Percentiles rank a stretch among this genome's conserved stretches.
phyloP scores from a whole-genome alignment of 2,113 vertebrate species.

The Poicephalus meyeri region DNA sequence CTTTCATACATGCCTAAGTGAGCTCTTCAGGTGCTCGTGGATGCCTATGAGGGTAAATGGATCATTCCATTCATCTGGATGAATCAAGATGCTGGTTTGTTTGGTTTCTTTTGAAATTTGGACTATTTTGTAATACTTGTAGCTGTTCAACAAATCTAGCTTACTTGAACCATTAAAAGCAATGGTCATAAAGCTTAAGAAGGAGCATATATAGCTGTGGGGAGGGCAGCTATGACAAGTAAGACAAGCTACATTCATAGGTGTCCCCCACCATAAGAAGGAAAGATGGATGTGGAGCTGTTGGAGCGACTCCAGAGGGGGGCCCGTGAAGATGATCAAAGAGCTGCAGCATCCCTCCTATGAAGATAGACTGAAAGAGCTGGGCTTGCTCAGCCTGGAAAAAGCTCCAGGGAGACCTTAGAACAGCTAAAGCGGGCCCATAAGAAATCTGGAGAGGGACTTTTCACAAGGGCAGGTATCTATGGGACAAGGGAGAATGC shows the following conservation, averaged over 20 bases:
- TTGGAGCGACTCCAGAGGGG: background rate
- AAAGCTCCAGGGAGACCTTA: background rate
- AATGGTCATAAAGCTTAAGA: background rate
- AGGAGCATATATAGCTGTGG: background rate
- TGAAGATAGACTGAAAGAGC: background rate
- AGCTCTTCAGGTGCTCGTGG: background rate
- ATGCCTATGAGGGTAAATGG: background rate
- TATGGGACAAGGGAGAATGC: background rate
- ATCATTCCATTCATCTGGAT: background rate
- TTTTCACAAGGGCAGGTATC: background rate
- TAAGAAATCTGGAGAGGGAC: background rate
- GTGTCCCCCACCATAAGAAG: background rate
- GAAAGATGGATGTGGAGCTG: background rate
- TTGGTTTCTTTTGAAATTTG: background rate
- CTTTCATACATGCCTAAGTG: background rate
- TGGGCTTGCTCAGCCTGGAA: background rate
- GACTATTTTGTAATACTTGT: background rate
- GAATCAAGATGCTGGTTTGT: background rate
- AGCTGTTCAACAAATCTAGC: background rate
- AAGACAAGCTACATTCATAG: background rate
- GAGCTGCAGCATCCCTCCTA: background rate
- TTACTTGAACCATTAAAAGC: background rate
- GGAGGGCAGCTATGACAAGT: background rate
- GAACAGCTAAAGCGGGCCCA: background rate
- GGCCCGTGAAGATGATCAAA: background rate